Conservation (phyloP, 1,140 invertebrate genomes). For the Lanistes nyassanus region DNA sequence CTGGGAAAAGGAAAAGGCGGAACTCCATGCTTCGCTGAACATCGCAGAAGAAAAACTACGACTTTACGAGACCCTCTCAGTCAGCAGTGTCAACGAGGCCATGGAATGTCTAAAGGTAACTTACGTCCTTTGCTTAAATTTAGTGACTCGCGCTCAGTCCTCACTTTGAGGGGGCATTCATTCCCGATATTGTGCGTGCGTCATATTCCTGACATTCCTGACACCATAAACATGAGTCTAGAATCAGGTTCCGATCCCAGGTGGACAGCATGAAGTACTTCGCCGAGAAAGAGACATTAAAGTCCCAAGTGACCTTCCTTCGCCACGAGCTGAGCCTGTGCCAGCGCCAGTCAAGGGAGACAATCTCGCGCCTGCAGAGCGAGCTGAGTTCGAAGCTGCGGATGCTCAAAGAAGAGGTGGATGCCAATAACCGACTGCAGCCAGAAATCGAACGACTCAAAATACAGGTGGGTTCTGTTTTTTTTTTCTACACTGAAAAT, state of each 20-base stretch:
- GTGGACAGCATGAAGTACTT: slow-evolving; percentile 45
- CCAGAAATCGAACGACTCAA: slow-evolving; percentile 44
- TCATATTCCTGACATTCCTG: too few species aligned
- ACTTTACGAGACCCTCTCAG: slow-evolving; percentile 43
- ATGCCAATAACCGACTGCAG: slow-evolving; percentile 45
- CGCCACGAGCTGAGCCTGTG: slow-evolving; percentile 16
- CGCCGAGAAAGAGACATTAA: slow-evolving; percentile 51
- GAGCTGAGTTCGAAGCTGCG: slow-evolving; percentile 50
- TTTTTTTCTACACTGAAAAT: too few species aligned
- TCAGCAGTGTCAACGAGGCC: slow-evolving; percentile 40
- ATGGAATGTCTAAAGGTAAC: slow-evolving; percentile 39
- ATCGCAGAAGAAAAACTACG: slow-evolving; percentile 50
- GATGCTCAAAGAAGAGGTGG: slow-evolving; percentile 49
- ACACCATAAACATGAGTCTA: too few species aligned
- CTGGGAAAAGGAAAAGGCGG: slow-evolving; percentile 42
- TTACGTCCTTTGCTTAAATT: too few species aligned
- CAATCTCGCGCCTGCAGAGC: slow-evolving; percentile 44
- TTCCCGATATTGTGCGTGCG: too few species aligned
- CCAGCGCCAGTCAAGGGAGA: slow-evolving; percentile 34
- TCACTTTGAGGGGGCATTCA: too few species aligned
- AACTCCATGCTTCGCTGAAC: slow-evolving; percentile 41
- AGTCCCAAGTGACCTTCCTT: slow-evolving; percentile 7
- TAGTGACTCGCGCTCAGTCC: too few species aligned
- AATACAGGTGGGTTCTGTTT: slow-evolving; percentile 47
- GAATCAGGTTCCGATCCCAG: not conserved